phyloP scores from a whole-genome alignment of 2,113 vertebrate genomes.

The Corythornis madagascariensis region DNA sequence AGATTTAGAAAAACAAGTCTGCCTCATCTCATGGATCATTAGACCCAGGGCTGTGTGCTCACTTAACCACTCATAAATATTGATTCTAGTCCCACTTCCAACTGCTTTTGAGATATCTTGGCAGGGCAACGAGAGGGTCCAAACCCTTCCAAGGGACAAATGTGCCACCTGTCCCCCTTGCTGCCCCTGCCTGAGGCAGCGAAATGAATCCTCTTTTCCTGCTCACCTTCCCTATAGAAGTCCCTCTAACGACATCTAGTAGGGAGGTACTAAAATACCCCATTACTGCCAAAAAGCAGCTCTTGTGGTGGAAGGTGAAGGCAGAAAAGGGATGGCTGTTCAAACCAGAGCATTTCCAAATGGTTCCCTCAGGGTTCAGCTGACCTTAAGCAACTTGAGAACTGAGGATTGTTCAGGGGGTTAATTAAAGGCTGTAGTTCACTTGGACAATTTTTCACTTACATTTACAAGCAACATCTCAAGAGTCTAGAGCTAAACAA shows the following conservation, averaged over 20 bases:
- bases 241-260: neutral
- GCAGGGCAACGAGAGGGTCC: neutral
- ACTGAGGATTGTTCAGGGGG: neutral
- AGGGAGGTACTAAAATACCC: neutral
- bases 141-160: neutral
- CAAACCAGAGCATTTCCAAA: neutral
- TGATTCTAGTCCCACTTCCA: neutral
- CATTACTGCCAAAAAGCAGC: neutral
- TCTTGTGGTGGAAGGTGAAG: neutral
- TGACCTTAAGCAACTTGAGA: neutral
- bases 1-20: neutral
- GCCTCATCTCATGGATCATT: neutral
- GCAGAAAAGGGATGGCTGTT: neutral
- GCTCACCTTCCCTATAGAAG: neutral
- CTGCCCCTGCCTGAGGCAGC: accelerated
- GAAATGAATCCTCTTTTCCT: neutral
- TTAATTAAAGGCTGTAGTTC: neutral
- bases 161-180: neutral
- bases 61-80: neutral
- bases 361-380: neutral
- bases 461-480: neutral
- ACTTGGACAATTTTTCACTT: neutral
- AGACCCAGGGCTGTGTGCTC: neutral
- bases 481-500: neutral
- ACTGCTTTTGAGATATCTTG: neutral